Conservation (phyloP, 2,888 invertebrate species). For the Poecilus cupreus region DNA sequence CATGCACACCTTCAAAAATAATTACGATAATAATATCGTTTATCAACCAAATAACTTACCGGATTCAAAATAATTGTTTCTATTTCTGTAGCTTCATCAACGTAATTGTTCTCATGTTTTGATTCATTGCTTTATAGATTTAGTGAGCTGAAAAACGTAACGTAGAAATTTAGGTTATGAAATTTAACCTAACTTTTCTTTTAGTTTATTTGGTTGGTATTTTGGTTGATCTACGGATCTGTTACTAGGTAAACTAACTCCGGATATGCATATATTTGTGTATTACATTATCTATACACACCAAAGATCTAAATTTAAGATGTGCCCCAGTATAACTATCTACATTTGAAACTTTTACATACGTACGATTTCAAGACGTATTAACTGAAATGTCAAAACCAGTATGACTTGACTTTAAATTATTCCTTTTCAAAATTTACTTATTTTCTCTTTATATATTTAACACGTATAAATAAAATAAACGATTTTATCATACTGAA, state of each 20-base stretch:
- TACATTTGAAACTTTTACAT: constrained; percentile 52
- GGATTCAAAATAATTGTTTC: constrained; percentile 29
- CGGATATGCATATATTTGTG: constrained; percentile 48
- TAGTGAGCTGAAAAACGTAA: constrained; percentile 35
- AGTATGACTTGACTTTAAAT: constrained; percentile 12
- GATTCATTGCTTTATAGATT: constrained; percentile 35
- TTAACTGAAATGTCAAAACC: constrained; percentile 23
- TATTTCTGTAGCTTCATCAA: background rate
- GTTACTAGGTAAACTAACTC: constrained; percentile 43
- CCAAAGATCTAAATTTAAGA: constrained; percentile 58
- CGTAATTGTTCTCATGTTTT: constrained; percentile 13
- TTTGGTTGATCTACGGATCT: constrained; percentile 39
- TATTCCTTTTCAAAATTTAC: background rate
- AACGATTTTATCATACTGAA: background rate
- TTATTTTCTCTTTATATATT: no score
- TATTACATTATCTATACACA: constrained; percentile 54
- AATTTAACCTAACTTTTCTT: background rate
- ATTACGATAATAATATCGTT: constrained; percentile 7
- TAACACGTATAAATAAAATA: no score
- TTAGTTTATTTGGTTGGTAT: constrained; percentile 42
- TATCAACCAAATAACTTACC: constrained; percentile 43
- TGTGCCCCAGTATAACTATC: constrained; percentile 50
- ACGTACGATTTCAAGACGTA: constrained; percentile 16
- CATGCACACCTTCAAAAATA: background rate
- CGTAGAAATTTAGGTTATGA: constrained; percentile 18